Base-by-base conservation (phyloP, 2,797 vertebrate genomes). In the Mormyrops boulengeri region DNA sequence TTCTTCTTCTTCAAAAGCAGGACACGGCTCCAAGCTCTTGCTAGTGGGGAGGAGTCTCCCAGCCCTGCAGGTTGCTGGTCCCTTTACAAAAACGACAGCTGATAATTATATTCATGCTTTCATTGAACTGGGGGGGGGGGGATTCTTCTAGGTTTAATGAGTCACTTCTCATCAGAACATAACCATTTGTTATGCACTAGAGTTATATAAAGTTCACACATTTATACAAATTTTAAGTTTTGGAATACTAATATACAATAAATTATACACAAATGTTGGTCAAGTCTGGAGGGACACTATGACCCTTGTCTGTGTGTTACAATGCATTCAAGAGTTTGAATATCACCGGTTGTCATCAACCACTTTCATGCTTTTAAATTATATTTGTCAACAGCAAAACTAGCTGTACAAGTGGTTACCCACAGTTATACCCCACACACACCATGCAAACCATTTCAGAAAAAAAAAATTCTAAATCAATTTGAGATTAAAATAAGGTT, bases 31-130 rank as follows among this genome's bases (percentile, higher is more conserved):
- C 26, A 44, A 26, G 53, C 30, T 30, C 86, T 38, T 12, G 49
- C 85, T 38, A 30, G 8, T 41, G 52, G 34, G 34, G 53, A 38
- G 22, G 85, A 41, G 85, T 5, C 34, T 30, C 49, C 17, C 14
- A 38, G 85, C 52, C 19, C 85, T 44, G 52, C 85, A 87, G 85
- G 85, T 34, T 34, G 85, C 85, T 87, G 52, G 85, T 57, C 17
- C 34, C 22, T 38, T 19, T 87, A 87, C 52, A 87, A 87, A 60
- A 87, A 41, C 14, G 53, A 57, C 85, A 87, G 85, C 85, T 87
- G 52, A 87, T 60, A 57, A 87, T 53, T 52, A 53, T 12, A 73
- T 82, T 41, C 30, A 38, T 60, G 52, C 85, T 60, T 41, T 87
- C 85, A 60, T 57, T 60, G 19, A 87, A 19, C 14, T 17, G 52